Evolutionary conservation across 1,140 invertebrate genomes (phyloP).

Genomic region (Pseudomyrmex flavicornis): DNA sequence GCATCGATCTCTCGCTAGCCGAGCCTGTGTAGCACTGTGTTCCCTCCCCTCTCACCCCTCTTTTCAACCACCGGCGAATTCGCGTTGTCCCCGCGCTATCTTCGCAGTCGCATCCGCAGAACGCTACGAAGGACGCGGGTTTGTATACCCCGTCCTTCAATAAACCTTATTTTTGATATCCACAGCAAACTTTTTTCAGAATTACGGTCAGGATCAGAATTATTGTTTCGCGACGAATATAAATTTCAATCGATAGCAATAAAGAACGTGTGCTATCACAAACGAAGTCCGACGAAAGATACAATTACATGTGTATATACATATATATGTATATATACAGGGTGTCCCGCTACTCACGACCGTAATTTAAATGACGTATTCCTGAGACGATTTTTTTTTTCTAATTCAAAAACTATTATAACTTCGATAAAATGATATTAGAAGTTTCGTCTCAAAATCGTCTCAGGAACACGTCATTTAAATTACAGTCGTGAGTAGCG

Average conservation of each 20-base stretch:
- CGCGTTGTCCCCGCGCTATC: background rate
- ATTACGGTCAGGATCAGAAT: constrained; percentile 9
- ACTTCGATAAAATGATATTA: too few species aligned
- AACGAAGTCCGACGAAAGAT: background rate
- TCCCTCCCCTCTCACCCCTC: too few species aligned
- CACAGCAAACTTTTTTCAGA: background rate
- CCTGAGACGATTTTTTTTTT: too few species aligned
- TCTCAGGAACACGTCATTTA: too few species aligned
- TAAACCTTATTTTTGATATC: constrained; percentile 48
- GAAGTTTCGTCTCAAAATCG: too few species aligned
- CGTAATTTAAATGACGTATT: too few species aligned
- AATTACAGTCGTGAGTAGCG: too few species aligned
- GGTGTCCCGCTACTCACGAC: too few species aligned
- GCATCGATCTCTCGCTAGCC: constrained; percentile 77
- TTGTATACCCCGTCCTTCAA: constrained; percentile 50
- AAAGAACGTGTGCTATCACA: background rate
- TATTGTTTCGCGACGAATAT: background rate
- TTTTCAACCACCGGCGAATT: constrained; percentile 25
- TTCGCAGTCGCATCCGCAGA: constrained; percentile 19
- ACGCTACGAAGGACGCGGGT: constrained; percentile 19
- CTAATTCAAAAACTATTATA: too few species aligned
- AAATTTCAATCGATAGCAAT: background rate
- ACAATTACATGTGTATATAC: too few species aligned
- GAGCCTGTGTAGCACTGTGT: constrained; percentile 57
- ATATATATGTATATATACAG: too few species aligned